Base-by-base conservation (phyloP, 64 coral and sea anemone genomes). In the Stylophora pistillata region DNA sequence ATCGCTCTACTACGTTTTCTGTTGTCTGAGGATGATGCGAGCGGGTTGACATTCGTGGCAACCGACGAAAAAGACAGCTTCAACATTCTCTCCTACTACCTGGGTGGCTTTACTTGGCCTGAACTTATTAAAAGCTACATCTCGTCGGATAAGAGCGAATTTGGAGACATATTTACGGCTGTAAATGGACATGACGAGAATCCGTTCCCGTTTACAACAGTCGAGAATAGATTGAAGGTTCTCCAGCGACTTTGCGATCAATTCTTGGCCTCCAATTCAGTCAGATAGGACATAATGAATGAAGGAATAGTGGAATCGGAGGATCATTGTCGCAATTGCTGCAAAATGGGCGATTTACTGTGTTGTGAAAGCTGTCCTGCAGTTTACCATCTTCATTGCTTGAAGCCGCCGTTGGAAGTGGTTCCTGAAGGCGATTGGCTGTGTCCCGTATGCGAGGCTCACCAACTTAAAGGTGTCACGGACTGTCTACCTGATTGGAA, bases 351-450 rank as follows among this genome's bases (percentile, higher is more conserved):
- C 4, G 97, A 99, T 90, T 88, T 99, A 73, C 81, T 99, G 73
- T 99, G 97, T 77, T 99, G 97, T 72, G 97, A 99, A 91, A 87
- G 37, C 1, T 99, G 97, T 56, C 97, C 97, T 20, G 93, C 93
- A 0, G 97, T 99, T 10, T 99, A 95, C 82, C 97, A 99, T 74
- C 97, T 99, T 87, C 97, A 99, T 77, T 99, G 97, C 84, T 85
- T 99, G 17, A 99, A 99, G 71, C 97, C 97, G 14, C 90, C 97
- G 74, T 74, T 99, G 20, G 97, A 99, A 99, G 88, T 92, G 57
- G 97, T 99, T 59, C 97, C 97, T 15, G 90, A 95, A 74, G 97
- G 97, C 65, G 97, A 99, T 99, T 99, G 97, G 97, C 78, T 99
- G 20, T 99, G 97, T 74, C 97, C 97, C 69, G 81, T 99, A 92